Base-by-base conservation (phyloP, 2,113 vertebrate species). In the Malurus melanocephalus region DNA sequence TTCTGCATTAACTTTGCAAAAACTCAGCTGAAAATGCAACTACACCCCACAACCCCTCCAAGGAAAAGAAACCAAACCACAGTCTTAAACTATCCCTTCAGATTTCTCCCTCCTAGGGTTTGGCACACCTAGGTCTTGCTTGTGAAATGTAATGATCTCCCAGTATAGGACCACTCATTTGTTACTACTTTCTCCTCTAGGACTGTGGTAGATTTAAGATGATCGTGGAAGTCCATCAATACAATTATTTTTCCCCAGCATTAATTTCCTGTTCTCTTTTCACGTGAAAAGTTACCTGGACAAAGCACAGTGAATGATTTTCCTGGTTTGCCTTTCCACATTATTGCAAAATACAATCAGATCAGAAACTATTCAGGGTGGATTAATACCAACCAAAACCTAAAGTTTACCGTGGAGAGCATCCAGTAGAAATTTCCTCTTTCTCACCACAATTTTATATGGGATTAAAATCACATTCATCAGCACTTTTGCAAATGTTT, bases 351-450 rank as follows among this genome's bases (percentile, higher is more conserved):
- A 73, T 56, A 35, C 40, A 76, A 76, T 88, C 83, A 89, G 77
- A 78, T 59, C 76, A 93, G 87, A 80, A 75, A 33, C 60, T 77
- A n/a, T 80, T 69, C 51, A 91, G 56, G 9, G 28, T 62, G 55
- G 56, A 80, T 85, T 79, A 76, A 92, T 38, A 67, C 48, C 71
- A 84, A 69, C 56, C 14, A 51, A 72, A 95, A 86, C 12, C 33
- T 43, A 61, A 53, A 43, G 82, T 94, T 96, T 96, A 73, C 40
- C 28, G 30, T 94, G 94, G 95, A 96, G 12, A 66, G 0, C 15
- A 49, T 91, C 94, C 96, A 96, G 24, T 2, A 83, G 85, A 91
- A 95, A 96, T 94, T 95, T 97, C 88, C 82, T 89, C 78, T 92
- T 92, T 90, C 87, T 94, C 64, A 45, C 94, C 94, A 91, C 93